Conservation (phyloP, 2,113 vertebrate genomes). For the Acrocephalus kingi region DNA sequence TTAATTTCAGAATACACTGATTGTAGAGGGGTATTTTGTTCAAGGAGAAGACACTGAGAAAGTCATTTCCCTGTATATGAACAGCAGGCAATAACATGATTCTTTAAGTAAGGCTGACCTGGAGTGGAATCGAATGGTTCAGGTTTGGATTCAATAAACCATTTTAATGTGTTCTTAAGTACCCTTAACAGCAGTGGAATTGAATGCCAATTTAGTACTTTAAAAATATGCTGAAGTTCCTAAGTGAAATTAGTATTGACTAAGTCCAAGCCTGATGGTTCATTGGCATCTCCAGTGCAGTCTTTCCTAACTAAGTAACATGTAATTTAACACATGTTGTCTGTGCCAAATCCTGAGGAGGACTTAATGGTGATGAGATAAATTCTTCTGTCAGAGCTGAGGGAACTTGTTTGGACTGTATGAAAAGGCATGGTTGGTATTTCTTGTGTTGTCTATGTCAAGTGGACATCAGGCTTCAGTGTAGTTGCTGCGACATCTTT, state of each 20-base stretch:
- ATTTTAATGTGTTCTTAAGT: neutral
- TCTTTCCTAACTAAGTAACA: neutral
- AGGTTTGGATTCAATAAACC: neutral
- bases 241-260: neutral
- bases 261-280: neutral
- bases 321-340: neutral
- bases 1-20: neutral
- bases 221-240: neutral
- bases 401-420: neutral
- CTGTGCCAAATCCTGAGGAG: neutral
- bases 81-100: neutral
- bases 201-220: neutral
- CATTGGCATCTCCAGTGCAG: neutral
- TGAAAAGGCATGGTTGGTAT: neutral
- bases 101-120: neutral
- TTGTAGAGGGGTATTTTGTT: neutral
- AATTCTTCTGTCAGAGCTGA: neutral
- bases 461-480: neutral
- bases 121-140: neutral
- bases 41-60: neutral
- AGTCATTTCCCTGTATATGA: neutral
- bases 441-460: neutral
- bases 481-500: neutral
- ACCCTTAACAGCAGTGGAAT: neutral
- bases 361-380: neutral